Conservation (phyloP, 2,113 vertebrate species). For the Menura novaehollandiae region DNA sequence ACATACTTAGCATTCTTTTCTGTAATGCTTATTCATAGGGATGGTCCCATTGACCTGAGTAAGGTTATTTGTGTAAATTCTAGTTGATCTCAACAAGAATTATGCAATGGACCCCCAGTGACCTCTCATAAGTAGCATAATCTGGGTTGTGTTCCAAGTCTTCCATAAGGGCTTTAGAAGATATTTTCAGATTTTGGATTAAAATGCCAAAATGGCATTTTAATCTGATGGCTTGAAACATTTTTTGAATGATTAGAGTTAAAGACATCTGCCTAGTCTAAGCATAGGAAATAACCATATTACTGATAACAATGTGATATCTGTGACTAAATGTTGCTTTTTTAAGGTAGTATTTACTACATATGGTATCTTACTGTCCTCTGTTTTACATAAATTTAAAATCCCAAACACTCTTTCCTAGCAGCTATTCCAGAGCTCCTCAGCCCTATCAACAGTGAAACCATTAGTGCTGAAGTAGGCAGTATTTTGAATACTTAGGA, state of each 20-base stretch:
- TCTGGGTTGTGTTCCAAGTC: constrained; percentile 28
- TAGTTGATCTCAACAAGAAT: constrained; percentile 14
- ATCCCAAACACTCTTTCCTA: background rate
- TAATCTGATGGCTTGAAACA: constrained; percentile 21
- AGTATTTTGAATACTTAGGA: background rate
- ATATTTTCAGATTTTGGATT: constrained; percentile 60
- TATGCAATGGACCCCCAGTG: background rate
- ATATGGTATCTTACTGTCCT: background rate
- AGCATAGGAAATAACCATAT: background rate
- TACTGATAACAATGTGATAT: background rate
- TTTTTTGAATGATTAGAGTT: background rate
- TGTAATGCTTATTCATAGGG: background rate
- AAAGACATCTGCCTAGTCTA: background rate
- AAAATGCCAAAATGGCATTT: constrained; percentile 45
- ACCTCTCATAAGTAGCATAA: constrained; percentile 13
- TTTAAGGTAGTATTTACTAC: background rate
- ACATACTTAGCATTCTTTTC: background rate
- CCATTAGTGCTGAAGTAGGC: background rate
- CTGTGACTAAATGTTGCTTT: background rate
- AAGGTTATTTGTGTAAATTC: constrained; percentile 29
- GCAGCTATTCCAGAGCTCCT: background rate
- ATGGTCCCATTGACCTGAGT: background rate
- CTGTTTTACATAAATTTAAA: background rate
- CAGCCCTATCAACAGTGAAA: background rate
- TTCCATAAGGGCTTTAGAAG: constrained; percentile 26